A percentile compares a stretch with the other conserved stretches of the same genome.
Conservation (phyloP, 1,140 invertebrate genomes). For the Pinna nobilis region DNA sequence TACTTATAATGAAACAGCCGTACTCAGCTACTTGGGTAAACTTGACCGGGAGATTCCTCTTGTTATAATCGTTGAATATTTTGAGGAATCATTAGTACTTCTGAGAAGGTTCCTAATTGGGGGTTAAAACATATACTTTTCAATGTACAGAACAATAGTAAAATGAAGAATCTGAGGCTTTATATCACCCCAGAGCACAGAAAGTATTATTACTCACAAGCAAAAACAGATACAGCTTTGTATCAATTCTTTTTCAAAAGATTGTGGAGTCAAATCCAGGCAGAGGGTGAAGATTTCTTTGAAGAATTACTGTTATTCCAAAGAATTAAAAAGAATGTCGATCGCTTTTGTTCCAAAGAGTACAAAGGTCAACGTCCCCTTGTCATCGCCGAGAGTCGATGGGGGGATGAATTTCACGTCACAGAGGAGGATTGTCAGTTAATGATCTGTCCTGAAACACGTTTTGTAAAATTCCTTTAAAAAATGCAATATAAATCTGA, state of each 20-base stretch:
- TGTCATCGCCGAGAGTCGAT: too few relatives aligned
- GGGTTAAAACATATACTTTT: constrained; percentile 71
- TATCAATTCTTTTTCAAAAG: constrained; percentile 44
- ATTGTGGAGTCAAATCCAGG: constrained; percentile 32
- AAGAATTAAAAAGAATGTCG: constrained; percentile 18
- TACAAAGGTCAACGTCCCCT: too few relatives aligned
- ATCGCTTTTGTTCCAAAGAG: constrained; percentile 36
- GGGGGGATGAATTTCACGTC: too few relatives aligned
- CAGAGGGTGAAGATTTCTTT: constrained; percentile 32
- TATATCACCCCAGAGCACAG: constrained; percentile 11
- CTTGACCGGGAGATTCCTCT: constrained; percentile 71
- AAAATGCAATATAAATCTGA: too few relatives aligned
- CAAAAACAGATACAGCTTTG: constrained; percentile 43
- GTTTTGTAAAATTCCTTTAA: too few relatives aligned
- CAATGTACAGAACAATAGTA: constrained; percentile 24
- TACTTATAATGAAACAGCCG: constrained; percentile 7
- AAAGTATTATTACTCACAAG: constrained; percentile 30
- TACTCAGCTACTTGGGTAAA: constrained; percentile 25
- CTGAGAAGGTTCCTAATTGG: constrained; percentile 76
- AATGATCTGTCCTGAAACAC: too few relatives aligned
- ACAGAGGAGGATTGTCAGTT: too few relatives aligned
- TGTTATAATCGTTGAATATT: constrained; percentile 76
- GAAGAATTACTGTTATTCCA: constrained; percentile 40
- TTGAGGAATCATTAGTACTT: constrained; percentile 77
- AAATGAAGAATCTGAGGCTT: too few relatives aligned